phyloP scores from a whole-genome alignment of 64 coral and sea anemone species.

The Cladopsammia gracilis region DNA sequence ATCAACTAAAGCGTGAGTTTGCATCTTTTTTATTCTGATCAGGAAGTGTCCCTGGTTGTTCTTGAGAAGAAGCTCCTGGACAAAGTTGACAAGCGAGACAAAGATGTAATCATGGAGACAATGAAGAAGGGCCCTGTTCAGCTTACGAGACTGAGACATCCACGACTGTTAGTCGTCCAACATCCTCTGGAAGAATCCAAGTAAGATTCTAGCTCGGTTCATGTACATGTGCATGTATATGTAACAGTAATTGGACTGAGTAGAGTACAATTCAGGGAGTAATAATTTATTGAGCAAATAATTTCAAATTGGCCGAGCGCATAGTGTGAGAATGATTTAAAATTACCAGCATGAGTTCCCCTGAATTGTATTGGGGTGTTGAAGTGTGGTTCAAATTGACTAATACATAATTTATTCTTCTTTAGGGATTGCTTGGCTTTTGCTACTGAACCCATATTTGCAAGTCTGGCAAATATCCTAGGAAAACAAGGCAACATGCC shows the following conservation, averaged over 20 bases:
- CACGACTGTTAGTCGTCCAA: constrained; percentile 87
- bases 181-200: constrained; percentile 96
- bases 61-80: constrained; percentile 94
- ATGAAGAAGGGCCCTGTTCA: constrained; percentile 93
- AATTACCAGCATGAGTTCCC: too few relatives aligned
- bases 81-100: constrained; percentile 80
- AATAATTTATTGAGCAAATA: too few relatives aligned
- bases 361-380: too few relatives aligned
- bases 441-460: constrained; percentile 98
- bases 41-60: constrained; percentile 94
- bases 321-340: too few relatives aligned
- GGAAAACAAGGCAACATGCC: constrained; percentile 93
- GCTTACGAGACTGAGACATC: constrained; percentile 88
- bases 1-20: too few relatives aligned
- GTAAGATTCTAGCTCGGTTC: constrained; percentile 31
- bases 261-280: too few relatives aligned
- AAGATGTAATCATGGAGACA: constrained; percentile 70
- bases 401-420: background rate
- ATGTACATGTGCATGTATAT: background rate
- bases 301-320: too few relatives aligned
- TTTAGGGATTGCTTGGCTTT: constrained; percentile 97
- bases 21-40: background rate
- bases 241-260: too few relatives aligned
- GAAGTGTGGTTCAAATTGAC: too few relatives aligned
- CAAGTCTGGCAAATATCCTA: constrained; percentile 88